Evolutionary conservation across 2,888 invertebrate species (phyloP), one percentile per base, ranked within the genome.

Genomic region (Caenorhabditis sp.): DNA sequence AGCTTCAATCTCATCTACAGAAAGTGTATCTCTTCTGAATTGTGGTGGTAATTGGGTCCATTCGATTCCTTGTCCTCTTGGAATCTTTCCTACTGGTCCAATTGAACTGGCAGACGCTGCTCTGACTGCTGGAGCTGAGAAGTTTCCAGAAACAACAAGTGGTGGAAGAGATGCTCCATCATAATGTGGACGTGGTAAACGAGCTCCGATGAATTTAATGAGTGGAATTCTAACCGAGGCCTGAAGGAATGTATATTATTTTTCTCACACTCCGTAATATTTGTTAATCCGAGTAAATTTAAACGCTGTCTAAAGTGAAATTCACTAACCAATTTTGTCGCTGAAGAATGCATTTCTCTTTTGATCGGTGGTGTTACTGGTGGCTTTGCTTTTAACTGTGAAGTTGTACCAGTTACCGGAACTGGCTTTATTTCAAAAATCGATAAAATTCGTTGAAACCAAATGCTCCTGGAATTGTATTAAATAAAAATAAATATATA

Each of bases 131-230:
- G 59, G 52, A 38, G 36, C 31, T 10, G 59, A 10, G 31, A 72
- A 69, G 43, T 69, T 69, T 31, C 72, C 72, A 10, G 72, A 64
- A 14, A 72, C 52, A 61, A 67, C 67, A 26, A 80, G 70, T 36
- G 73, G 74, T 50, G 77, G 67, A 52, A 67, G 59, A 20, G 77
- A 63, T 36, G 66, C 53, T 49, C 70, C 60, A 59, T 76, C 76
- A 65, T 76, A 85, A 58, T 83, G 72, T 54, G 86, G 85, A 31
- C 84, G 82, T 7, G 86, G 86, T 31, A 80, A 73, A 49, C 85
- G 84, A 23, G 83, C 80, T 36, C 86, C 86, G 53, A 87, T 54
- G 78, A 87, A 87, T 64, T 87, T 86, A 76, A 87, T 87, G 71
- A 83, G 67, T 21, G 87, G 87, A 60, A 79, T 76, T 25, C 85